phyloP scores from a whole-genome alignment of 2,888 invertebrate species.

The Protophormia terraenovae region DNA sequence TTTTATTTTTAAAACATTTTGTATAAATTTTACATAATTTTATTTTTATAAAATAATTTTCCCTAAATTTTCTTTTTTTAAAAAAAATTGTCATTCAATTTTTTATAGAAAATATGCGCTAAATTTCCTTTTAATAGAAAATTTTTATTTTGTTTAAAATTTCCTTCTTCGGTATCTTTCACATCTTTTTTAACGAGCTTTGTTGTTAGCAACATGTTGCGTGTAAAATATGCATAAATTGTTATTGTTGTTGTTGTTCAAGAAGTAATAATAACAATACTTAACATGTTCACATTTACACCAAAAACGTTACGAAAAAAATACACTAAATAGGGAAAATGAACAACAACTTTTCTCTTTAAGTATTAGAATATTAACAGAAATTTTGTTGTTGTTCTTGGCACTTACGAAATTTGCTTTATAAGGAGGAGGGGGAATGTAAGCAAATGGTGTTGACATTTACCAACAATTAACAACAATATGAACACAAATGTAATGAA shows the following conservation, averaged over 20 bases:
- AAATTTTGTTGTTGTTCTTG: conserved; percentile 19
- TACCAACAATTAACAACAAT: conserved; percentile 66
- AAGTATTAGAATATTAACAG: conserved; percentile 56
- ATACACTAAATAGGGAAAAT: background rate
- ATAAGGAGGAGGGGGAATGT: background rate
- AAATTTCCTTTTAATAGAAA: too few species aligned
- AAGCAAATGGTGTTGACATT: conserved; percentile 63
- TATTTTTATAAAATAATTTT: too few species aligned
- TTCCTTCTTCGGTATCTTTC: conserved; percentile 13
- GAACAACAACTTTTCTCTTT: conserved; percentile 40
- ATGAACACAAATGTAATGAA: conserved; percentile 60
- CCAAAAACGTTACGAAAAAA: background rate
- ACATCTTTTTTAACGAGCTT: background rate
- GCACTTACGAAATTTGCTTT: background rate
- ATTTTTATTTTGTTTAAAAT: too few species aligned
- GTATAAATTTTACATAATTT: too few species aligned
- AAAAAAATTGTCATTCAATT: too few species aligned
- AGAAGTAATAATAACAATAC: conserved; percentile 58
- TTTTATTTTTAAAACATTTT: too few species aligned
- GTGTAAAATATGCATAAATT: conserved; percentile 61
- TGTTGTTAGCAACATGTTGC: conserved; percentile 57
- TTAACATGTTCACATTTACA: conserved; percentile 52
- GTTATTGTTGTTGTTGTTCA: conserved; percentile 21
- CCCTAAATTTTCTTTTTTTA: too few species aligned
- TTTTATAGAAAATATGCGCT: too few species aligned